Conservation (phyloP, 2,888 invertebrate species). For the Lymantria dispar region DNA sequence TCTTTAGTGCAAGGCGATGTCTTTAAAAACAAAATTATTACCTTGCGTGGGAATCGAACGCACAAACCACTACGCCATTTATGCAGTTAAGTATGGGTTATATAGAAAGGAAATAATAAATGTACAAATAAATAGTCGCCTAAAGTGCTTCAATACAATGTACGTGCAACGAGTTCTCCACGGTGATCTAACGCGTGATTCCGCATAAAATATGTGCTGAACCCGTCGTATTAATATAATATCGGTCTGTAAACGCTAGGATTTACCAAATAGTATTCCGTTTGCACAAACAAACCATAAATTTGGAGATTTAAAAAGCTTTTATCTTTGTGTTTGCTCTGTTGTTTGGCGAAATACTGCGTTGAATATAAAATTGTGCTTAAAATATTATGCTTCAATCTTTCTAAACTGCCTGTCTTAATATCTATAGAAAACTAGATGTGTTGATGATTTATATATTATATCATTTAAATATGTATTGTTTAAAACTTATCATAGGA, state of each 20-base stretch:
- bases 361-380: slow-evolving; percentile 50
- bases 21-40: too few relatives aligned
- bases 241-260: slow-evolving; percentile 43
- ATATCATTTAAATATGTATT: too few relatives aligned
- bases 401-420: slow-evolving; percentile 16
- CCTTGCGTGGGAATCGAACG: too few relatives aligned
- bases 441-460: too few relatives aligned
- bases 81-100: too few relatives aligned
- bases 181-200: slow-evolving; percentile 27
- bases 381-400: slow-evolving; percentile 49
- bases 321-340: slow-evolving; percentile 63
- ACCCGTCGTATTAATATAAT: slow-evolving; percentile 57
- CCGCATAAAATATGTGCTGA: slow-evolving; percentile 31
- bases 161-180: neutral
- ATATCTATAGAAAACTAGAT: slow-evolving; percentile 4
- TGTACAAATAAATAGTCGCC: too few relatives aligned
- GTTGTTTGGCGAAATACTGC: slow-evolving; percentile 51
- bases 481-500: too few relatives aligned
- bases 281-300: slow-evolving; percentile 70
- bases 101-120: too few relatives aligned
- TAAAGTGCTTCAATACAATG: too few relatives aligned
- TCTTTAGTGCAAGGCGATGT: too few relatives aligned
- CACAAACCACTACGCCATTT: too few relatives aligned
- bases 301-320: slow-evolving; percentile 68
- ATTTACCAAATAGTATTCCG: slow-evolving; percentile 60